These are phyloP conservation scores for Orientallactaga bullata DNA, from an alignment of 2,113 vertebrate genomes.

Conservation along the genomic window DNA sequence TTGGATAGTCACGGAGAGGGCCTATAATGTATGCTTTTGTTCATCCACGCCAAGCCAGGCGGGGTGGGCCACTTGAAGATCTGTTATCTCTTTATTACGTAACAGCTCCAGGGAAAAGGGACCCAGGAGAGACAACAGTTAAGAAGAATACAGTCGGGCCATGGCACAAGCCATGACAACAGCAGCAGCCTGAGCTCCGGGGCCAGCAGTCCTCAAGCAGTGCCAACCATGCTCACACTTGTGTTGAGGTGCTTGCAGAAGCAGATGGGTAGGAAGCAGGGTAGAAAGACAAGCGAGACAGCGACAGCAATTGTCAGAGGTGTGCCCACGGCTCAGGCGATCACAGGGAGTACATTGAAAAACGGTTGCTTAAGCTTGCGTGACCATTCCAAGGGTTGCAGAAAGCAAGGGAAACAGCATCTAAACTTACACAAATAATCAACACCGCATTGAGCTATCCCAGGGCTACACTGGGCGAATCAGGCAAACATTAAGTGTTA, in stretches of 20 bases:
- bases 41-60: not conserved
- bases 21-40: not conserved
- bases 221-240: not conserved
- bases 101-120: not conserved
- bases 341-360: not conserved
- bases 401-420: not conserved
- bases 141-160: fast-evolving
- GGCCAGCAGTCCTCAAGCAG: not conserved
- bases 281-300: not conserved
- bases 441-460: not conserved
- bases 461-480: not conserved
- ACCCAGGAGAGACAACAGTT: not conserved
- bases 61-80: not conserved
- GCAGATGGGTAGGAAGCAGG: not conserved
- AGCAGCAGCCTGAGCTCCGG: not conserved
- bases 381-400: not conserved
- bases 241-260: not conserved
- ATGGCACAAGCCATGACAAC: not conserved
- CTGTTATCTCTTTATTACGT: not conserved
- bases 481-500: too few species aligned
- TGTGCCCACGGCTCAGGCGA: not conserved
- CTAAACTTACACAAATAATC: not conserved
- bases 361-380: not conserved
- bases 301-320: too few species aligned
- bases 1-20: not conserved